phyloP scores from a whole-genome alignment of 2,113 vertebrate genomes.

The Cricetomys ansorgei region DNA sequence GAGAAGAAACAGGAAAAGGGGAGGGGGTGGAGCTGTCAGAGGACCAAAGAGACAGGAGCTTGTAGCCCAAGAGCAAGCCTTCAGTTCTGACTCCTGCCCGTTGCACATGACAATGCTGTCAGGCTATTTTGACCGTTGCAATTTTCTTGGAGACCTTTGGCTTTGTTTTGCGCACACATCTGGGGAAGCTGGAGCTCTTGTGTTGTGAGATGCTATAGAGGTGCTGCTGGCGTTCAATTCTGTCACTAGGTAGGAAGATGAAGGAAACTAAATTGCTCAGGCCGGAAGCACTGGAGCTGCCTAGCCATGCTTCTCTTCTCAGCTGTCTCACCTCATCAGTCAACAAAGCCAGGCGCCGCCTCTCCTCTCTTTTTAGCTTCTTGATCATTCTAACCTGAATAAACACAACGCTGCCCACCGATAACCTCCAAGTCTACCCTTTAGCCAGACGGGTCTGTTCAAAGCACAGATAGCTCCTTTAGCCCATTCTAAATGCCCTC shows the following conservation, averaged over 20 bases:
- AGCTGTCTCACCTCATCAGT: not conserved
- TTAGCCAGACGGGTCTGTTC: not conserved
- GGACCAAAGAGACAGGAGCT: not conserved
- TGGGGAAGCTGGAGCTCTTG: not conserved
- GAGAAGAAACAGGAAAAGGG: not conserved
- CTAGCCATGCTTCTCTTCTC: not conserved
- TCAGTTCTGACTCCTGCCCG: not conserved
- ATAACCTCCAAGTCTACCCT: not conserved
- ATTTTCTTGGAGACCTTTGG: not conserved
- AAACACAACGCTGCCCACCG: not conserved
- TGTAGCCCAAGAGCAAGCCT: not conserved
- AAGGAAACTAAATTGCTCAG: not conserved
- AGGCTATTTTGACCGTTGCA: not conserved
- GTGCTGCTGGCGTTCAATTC: not conserved
- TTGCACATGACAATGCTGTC: not conserved
- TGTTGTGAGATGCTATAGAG: not conserved
- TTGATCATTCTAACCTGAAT: conserved; percentile 11
- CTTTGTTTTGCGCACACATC: not conserved
- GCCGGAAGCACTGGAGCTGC: not conserved
- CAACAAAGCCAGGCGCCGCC: not conserved
- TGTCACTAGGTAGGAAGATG: not conserved
- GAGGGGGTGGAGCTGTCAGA: not conserved
- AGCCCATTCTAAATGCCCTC: not conserved
- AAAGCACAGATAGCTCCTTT: not conserved
- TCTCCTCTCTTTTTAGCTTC: not conserved